These are phyloP conservation scores for Aphodius granarius DNA, from an alignment of 2,888 invertebrate species.

Conservation along the genomic window DNA sequence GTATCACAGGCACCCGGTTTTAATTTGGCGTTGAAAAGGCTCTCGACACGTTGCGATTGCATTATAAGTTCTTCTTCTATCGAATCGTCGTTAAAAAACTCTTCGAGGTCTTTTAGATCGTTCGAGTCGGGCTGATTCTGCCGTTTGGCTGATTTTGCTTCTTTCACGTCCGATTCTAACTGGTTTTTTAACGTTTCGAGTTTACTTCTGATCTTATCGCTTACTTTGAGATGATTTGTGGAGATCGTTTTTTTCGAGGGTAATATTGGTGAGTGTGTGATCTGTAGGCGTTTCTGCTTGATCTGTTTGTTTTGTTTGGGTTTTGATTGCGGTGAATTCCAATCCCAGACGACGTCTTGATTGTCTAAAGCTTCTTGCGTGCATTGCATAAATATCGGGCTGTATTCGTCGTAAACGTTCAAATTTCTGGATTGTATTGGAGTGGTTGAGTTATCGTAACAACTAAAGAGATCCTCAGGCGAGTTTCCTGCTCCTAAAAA, in stretches of 20 bases:
- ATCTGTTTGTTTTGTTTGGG: conserved; percentile 24
- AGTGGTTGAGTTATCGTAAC: not conserved
- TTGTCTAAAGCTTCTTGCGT: conserved; percentile 50
- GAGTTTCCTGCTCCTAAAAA: not conserved
- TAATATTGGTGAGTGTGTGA: conserved; percentile 42
- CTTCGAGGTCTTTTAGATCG: conserved; percentile 35
- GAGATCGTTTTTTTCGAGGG: conserved; percentile 43
- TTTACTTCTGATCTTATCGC: conserved; percentile 48
- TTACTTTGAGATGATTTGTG: conserved; percentile 42
- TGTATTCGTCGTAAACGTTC: conserved; percentile 31
- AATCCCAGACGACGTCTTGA: conserved; percentile 57
- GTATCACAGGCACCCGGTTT: conserved; percentile 16
- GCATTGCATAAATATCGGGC: conserved; percentile 45
- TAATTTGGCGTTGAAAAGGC: conserved; percentile 14
- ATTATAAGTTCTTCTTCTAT: conserved; percentile 47
- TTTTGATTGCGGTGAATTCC: conserved; percentile 51
- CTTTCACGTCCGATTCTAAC: conserved; percentile 30
- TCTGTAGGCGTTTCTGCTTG: conserved; percentile 34
- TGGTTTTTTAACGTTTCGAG: conserved; percentile 44
- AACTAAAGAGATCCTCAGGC: not conserved
- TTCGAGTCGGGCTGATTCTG: conserved; percentile 18
- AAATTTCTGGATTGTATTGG: not conserved
- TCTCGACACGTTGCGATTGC: conserved; percentile 48
- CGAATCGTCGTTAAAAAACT: conserved; percentile 47
- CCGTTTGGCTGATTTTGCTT: not conserved